Evolutionary conservation across 2,888 invertebrate genomes (phyloP).

Genomic region (Caenorhabditis auriculariae): DNA sequence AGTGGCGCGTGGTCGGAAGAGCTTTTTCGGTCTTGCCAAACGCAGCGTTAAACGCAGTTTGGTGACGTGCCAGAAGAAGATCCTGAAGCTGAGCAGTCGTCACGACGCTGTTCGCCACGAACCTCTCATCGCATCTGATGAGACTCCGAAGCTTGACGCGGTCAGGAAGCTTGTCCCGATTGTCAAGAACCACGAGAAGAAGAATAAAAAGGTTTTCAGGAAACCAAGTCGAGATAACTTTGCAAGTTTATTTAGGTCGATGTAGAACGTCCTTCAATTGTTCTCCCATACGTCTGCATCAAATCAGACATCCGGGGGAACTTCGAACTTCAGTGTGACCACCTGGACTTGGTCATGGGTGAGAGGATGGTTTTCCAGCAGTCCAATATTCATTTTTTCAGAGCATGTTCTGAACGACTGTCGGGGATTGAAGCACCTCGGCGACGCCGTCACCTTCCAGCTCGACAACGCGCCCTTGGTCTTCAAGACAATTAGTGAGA

Average conservation of each 20-base stretch:
- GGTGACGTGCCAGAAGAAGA: slow-evolving; percentile 6
- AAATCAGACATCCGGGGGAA: slow-evolving; percentile 14
- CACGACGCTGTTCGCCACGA: too few species aligned
- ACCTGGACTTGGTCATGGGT: slow-evolving; percentile 15
- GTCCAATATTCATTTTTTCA: too few species aligned
- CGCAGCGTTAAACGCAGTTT: slow-evolving; percentile 1
- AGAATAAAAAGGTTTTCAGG: too few species aligned
- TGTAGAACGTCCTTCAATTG: not conserved
- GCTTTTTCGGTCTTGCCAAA: slow-evolving; percentile 3
- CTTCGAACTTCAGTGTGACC: slow-evolving; percentile 16
- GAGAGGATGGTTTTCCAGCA: too few species aligned
- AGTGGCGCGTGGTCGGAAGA: not conserved
- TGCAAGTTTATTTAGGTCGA: too few species aligned
- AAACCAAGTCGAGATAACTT: too few species aligned
- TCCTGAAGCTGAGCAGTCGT: slow-evolving; percentile 2
- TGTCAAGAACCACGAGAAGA: slow-evolving; percentile 3
- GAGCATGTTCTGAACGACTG: slow-evolving; percentile 3
- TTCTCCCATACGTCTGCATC: slow-evolving; percentile 19
- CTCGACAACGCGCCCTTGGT: slow-evolving; percentile 1
- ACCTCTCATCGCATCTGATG: too few species aligned
- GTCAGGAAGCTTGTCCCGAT: slow-evolving; percentile 3
- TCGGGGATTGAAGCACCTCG: slow-evolving; percentile 3
- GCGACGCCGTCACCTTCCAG: slow-evolving; percentile 9
- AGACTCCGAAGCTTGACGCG: too few species aligned
- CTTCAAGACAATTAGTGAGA: slow-evolving; percentile 7